Base-by-base conservation (phyloP, 2,888 invertebrate genomes). In the Hypsopygia costalis region DNA sequence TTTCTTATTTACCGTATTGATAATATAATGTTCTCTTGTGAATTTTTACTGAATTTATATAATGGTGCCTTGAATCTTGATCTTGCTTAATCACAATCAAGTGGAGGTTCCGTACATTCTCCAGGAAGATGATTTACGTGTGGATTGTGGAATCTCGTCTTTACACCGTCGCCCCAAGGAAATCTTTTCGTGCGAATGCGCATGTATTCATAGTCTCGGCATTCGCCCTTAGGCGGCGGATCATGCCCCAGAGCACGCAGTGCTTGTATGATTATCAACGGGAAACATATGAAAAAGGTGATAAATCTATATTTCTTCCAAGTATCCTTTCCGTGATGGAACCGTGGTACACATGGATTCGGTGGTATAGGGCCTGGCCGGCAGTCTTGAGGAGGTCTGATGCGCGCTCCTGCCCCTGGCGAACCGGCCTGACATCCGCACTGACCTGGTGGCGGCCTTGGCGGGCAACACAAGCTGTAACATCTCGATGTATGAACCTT, bases 131-230 rank as follows among this genome's bases (percentile, higher is more conserved):
- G 86, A 68, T 97, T 97, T 25, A 78, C 64, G 36, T 92, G 90
- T 5, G 93, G 92, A 72, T 97, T 97, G 87, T 97, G 97, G 90
- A 97, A 95, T 11, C 97, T 80, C n/a, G 92, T 87, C 66, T 93
- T 91, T 55, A 91, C 91, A 29, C 97, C 97, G 65, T 95, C 94
- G 35, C 96, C 94, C 97, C 97, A 98, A n/a, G 97, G 97, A 81
- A 94, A 97, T 60, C 91, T 93, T 86, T 95, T 97, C 38, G 86
- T 92, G 27, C 96, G 92, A 41, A 93, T 81, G 22, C 93, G 90
- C 85, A 97, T 82, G 64, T 95, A 94, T 1, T 95, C 95, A 63
- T 95, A 97, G 28, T 85, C 81, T 3, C 78, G 67, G 49, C 87
- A 87, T 1, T 55, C 56, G 21, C 48, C 66, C 46, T 79, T 81